Base-by-base conservation (phyloP, 1,140 invertebrate species). In the Drosophila sechellia region DNA sequence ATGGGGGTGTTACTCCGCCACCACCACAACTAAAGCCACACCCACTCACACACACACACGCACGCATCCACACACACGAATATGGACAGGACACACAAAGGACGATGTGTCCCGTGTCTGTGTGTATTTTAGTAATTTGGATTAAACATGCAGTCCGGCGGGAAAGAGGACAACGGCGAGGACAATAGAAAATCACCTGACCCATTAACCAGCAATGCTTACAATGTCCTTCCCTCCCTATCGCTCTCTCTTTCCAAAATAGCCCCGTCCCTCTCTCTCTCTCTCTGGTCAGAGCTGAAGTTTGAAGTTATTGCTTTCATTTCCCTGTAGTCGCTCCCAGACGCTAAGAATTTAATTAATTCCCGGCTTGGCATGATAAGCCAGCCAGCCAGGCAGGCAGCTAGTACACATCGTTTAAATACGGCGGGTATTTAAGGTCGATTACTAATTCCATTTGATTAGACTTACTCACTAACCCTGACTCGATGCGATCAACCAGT, bases 161-260 rank as follows among this genome's bases (percentile, higher is more conserved):
- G 53, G 56, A 60, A 68, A 48, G 49, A 56, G 50, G 49, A 39
- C 54, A 85, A 71, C 78, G 63, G 49, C 83, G 84, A 76, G 79
- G 71, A 87, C 83, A 87, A 79, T 83, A 86, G 79, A 83, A 86
- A 87, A 86, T 86, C 84, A 86, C 83, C 83, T 86, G 83, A 83
- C 43, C 83, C 83, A 86, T 86, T 86, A 86, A 81, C 76, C 70
- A 77, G 63, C 64, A 80, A 80, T 74, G 81, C 65, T 76, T 46
- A 60, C 56, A 53, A 66, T 66, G 54, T 75, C 39, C 48, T 17
- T 50, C 13, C 12, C 12, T 37, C 4, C 8, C 15, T 12, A 8
- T 37, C 34, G 43, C 35, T 34, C 4, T n/a, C 17, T 42, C 35
- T 35, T 4, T 25, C 13, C 40, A 8, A 5, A 5, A 5, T 10